phyloP scores from a whole-genome alignment of 2,113 vertebrate genomes.

The Percopsis transmontana region DNA sequence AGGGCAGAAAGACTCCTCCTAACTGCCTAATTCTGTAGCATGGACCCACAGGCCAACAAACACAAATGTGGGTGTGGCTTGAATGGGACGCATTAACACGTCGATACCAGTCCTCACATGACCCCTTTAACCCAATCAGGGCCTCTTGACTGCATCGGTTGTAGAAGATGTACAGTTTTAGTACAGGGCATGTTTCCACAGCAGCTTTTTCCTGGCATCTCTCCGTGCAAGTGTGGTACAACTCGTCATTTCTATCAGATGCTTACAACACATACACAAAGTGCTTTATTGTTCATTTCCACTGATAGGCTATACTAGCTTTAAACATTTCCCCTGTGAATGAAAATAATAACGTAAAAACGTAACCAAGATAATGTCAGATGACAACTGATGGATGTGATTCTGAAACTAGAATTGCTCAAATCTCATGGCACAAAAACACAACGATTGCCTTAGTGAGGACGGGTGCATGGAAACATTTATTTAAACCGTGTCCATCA shows the following conservation, averaged over 20 bases:
- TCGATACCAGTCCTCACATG: conserved; percentile 44
- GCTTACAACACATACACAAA: conserved; percentile 49
- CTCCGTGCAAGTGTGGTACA: conserved; percentile 38
- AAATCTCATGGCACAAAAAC: conserved; percentile 60
- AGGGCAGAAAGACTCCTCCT: conserved; percentile 22
- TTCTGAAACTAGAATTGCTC: conserved; percentile 65
- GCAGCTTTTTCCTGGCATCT: conserved; percentile 63
- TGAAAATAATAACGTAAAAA: conserved; percentile 41
- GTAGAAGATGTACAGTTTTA: conserved; percentile 44
- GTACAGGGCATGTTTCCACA: conserved; percentile 63
- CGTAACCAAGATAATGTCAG: conserved; percentile 42
- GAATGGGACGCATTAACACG: conserved; percentile 45
- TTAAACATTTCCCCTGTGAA: not conserved
- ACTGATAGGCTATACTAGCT: too few relatives aligned
- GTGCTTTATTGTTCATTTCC: conserved; percentile 12
- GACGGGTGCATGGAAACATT: conserved; percentile 72
- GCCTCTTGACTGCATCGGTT: conserved; percentile 39
- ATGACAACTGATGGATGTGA: conserved; percentile 60
- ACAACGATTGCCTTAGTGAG: conserved; percentile 54
- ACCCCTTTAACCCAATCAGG: conserved; percentile 48
- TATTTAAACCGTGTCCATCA: conserved; percentile 72
- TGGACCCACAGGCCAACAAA: conserved; percentile 26
- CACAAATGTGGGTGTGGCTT: conserved; percentile 4
- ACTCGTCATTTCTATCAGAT: conserved; percentile 68
- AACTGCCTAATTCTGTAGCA: conserved; percentile 27